Percentiles rank a stretch among this genome's conserved stretches.
Evolutionary conservation across 2,888 invertebrate species (phyloP).

Genomic region (Xylocampa areola): DNA sequence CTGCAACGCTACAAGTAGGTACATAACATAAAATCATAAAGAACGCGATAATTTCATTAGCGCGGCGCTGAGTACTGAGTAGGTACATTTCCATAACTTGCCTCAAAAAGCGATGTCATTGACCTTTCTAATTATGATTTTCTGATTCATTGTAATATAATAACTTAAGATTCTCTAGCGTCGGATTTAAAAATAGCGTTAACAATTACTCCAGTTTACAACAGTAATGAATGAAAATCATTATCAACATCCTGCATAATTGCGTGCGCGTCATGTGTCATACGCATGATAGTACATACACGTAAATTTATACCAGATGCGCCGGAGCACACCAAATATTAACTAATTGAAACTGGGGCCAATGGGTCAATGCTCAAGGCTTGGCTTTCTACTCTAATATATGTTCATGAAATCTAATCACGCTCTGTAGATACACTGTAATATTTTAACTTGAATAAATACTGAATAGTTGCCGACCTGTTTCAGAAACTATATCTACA

Average conservation of each 20-base stretch:
- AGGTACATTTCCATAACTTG: slow-evolving; percentile 23
- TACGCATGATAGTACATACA: slow-evolving; percentile 51
- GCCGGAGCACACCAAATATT: slow-evolving; percentile 42
- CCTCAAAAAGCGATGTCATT: slow-evolving; percentile 34
- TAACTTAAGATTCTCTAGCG: slow-evolving; percentile 54
- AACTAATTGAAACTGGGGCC: slow-evolving; percentile 50
- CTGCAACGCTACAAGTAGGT: background rate
- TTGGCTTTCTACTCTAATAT: background rate
- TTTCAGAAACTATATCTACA: too few species aligned
- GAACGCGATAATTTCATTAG: slow-evolving; percentile 36
- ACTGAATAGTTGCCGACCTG: too few species aligned
- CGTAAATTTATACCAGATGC: slow-evolving; percentile 61
- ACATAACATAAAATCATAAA: background rate
- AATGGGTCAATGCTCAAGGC: slow-evolving; percentile 55
- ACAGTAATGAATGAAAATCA: slow-evolving; percentile 77
- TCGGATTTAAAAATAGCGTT: slow-evolving; percentile 70
- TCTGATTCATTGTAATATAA: slow-evolving; percentile 52
- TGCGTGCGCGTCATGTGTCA: slow-evolving; percentile 72
- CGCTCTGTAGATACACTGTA: background rate
- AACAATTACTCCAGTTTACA: slow-evolving; percentile 69
- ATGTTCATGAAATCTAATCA: slow-evolving; percentile 10
- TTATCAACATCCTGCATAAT: slow-evolving; percentile 84
- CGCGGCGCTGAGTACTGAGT: slow-evolving; percentile 17
- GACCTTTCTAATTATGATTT: slow-evolving; percentile 54
- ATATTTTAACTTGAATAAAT: too few species aligned